Conservation (phyloP, 2,888 invertebrate genomes). For the Drosophila anomalata region DNA sequence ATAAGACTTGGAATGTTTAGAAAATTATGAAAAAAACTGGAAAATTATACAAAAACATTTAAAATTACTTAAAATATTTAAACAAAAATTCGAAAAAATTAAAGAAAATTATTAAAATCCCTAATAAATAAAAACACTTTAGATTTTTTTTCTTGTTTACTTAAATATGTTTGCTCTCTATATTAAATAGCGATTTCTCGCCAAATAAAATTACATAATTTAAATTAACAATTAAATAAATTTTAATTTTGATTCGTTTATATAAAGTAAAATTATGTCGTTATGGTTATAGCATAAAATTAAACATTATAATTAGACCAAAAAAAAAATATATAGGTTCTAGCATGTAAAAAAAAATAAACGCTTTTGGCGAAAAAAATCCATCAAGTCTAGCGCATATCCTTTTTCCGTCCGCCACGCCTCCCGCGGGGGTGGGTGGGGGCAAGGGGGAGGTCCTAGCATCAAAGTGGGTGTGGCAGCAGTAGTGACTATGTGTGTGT, state of each 20-base stretch:
- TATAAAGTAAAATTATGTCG: conserved; percentile 59
- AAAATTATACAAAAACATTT: background rate
- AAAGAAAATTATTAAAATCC: too few relatives aligned
- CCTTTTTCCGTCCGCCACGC: conserved; percentile 3
- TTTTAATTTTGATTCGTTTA: conserved; percentile 72
- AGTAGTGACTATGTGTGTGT: conserved; percentile 16
- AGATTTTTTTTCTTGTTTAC: conserved; percentile 40
- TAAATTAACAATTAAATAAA: conserved; percentile 78
- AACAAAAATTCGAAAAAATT: background rate
- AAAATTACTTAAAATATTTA: too few relatives aligned
- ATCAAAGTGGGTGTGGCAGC: conserved; percentile 14
- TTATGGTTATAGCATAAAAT: conserved; percentile 60
- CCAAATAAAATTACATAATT: conserved; percentile 72
- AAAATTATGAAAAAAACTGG: background rate
- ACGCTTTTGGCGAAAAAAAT: conserved; percentile 17
- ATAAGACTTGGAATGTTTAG: background rate
- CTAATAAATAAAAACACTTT: background rate
- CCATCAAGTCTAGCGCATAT: conserved; percentile 20
- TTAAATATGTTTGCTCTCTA: conserved; percentile 52
- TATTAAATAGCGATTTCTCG: conserved; percentile 50
- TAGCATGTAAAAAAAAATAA: conserved; percentile 43
- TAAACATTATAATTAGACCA: conserved; percentile 65
- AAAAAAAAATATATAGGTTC: conserved; percentile 59
- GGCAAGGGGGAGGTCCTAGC: background rate
- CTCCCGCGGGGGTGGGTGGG: background rate